Evolutionary conservation across 2,113 vertebrate species (phyloP).

Genomic region (Microtus richardsoni): DNA sequence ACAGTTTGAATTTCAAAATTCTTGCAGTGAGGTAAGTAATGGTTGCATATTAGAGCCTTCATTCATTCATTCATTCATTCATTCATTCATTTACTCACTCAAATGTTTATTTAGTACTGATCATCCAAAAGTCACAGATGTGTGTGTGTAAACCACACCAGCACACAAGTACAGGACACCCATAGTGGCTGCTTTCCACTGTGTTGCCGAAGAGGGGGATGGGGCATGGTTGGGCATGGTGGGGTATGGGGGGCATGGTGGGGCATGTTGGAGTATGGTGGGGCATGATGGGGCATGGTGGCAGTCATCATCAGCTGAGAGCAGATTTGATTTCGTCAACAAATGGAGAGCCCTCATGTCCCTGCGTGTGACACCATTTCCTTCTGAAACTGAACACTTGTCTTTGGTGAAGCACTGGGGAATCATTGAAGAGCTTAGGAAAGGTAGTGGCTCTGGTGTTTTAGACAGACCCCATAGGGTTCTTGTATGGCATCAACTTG

Average conservation of each 20-base stretch:
- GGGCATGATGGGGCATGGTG: background rate
- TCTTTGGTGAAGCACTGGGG: background rate
- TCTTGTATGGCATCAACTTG: background rate
- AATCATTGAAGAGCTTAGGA: background rate
- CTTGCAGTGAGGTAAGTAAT: background rate
- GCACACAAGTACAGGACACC: background rate
- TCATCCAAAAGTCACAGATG: background rate
- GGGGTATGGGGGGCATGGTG: background rate
- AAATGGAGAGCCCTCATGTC: background rate
- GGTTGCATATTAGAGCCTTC: background rate
- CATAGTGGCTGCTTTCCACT: background rate
- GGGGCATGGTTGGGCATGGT: background rate
- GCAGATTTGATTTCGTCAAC: conserved; percentile 27
- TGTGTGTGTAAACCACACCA: background rate
- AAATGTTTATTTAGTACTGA: background rate
- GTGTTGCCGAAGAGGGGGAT: conserved; percentile 40
- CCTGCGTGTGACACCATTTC: background rate
- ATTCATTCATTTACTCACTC: background rate
- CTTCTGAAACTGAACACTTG: background rate
- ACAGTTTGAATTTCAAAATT: background rate
- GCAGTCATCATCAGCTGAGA: conserved; percentile 49
- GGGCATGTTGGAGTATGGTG: background rate
- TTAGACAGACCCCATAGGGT: background rate
- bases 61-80: background rate
- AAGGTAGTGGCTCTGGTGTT: background rate